Evolutionary conservation across 2,113 vertebrate species (phyloP), one percentile per base, ranked within the genome.

Genomic region (Aramus guarauna): DNA sequence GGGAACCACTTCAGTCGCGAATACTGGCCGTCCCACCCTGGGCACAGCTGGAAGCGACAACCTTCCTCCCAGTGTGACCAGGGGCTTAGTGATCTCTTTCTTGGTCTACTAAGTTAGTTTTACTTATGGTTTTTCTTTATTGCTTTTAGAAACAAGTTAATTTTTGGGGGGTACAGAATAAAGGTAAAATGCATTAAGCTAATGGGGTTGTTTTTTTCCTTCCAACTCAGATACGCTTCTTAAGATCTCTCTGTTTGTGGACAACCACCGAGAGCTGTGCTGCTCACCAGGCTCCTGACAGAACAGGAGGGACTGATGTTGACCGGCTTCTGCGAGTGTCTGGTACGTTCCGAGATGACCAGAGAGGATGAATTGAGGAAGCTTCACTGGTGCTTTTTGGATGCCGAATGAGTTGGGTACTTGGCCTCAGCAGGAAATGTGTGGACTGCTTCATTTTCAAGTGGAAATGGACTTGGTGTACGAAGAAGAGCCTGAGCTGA

Each of bases 201-300:
- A 39, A 94, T 1, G 2, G 11, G 17, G 13, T 62, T 39, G 7
- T 53, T 78, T 74, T n/a, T 96, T 32, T 79, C 62, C 78, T 32
- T 91, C 80, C 34, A 30, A 96, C 97, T 47, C 97, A 99, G 99
- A 99, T 94, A 77, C 92, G 1, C 96, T 99, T 27, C 91, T 98
- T 83, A 98, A 97, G 93, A 98, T 99, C 41, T 98, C 98, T 11
- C 98, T 99, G 95, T 99, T 99, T 45, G 67, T 98, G 96, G 98
- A 98, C 66, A 97, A 98, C 19, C 92, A 97, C 32, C 90, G 15
- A 55, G 89, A 91, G 77, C 34, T 59, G 63, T 59, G 21, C 55
- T 83, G 86, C 73, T 75, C 27, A 12, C 29, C 73, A 68, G 63
- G 67, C 37, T 72, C 85, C 58, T 59, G 69, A 83, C 48, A 26